phyloP scores from a whole-genome alignment of 2,113 vertebrate genomes.

The Oreamnos americanus region DNA sequence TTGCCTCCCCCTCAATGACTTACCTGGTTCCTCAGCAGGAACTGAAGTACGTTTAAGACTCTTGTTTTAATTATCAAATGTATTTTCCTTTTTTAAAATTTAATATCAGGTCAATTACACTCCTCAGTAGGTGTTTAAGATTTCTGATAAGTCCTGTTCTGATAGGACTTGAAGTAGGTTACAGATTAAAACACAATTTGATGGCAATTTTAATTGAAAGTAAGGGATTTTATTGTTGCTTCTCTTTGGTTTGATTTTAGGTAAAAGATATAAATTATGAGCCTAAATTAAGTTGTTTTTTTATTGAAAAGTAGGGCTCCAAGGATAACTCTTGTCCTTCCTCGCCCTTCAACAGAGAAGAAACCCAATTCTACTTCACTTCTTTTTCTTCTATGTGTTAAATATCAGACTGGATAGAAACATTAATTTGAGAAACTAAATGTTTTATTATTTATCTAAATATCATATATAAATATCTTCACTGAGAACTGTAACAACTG shows the following conservation, averaged over 20 bases:
- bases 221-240: background rate
- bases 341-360: background rate
- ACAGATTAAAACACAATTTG: background rate
- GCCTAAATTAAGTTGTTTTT: background rate
- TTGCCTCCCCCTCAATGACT: background rate
- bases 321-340: background rate
- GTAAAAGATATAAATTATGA: background rate
- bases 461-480: background rate
- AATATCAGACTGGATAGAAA: background rate
- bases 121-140: background rate
- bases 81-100: background rate
- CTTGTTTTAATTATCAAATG: background rate
- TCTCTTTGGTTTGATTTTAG: constrained; percentile 9
- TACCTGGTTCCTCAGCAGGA: background rate
- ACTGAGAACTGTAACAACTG: background rate
- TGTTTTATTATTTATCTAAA: background rate
- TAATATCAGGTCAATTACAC: background rate
- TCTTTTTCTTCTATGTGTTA: background rate
- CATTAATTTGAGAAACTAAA: background rate
- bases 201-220: background rate
- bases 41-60: background rate
- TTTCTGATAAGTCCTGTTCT: background rate
- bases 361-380: background rate
- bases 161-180: background rate
- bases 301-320: background rate